A percentile compares a stretch with the other conserved stretches of the same genome.
These are phyloP conservation scores for Tanypteryx hageni DNA, from an alignment of 2,888 invertebrate genomes.

Conservation along the genomic window DNA sequence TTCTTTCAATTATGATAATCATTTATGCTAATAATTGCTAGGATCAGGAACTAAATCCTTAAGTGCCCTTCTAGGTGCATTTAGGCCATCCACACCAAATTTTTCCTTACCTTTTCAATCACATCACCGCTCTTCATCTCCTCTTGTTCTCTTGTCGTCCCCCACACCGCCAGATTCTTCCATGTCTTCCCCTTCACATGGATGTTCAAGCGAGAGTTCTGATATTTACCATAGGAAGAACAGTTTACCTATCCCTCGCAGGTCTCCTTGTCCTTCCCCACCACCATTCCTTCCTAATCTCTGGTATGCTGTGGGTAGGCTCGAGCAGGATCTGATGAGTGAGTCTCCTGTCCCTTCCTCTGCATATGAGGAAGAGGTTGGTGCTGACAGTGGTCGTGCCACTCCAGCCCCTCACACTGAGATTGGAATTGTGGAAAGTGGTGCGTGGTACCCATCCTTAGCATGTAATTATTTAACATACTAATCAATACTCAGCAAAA, in stretches of 20 bases:
- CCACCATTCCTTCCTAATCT: constrained; percentile 78
- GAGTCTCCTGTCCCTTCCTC: constrained; percentile 26
- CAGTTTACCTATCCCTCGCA: background rate
- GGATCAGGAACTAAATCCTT: constrained; percentile 33
- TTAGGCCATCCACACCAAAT: constrained; percentile 57
- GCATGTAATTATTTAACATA: background rate
- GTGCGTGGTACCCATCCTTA: background rate
- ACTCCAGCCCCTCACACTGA: background rate
- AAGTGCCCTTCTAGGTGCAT: constrained; percentile 45
- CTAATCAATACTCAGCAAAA: too few relatives aligned
- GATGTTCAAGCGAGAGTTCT: constrained; percentile 20
- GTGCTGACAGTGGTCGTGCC: background rate
- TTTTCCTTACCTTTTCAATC: constrained; percentile 1
- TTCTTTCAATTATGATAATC: background rate
- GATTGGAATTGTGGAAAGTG: background rate
- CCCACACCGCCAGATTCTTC: constrained; percentile 42
- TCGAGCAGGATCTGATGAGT: constrained; percentile 70
- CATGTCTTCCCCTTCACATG: constrained; percentile 29
- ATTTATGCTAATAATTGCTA: background rate
- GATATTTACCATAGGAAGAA: constrained; percentile 16
- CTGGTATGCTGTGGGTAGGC: constrained; percentile 74
- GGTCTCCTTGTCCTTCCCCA: constrained; percentile 74
- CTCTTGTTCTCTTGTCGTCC: constrained; percentile 23
- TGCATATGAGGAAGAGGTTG: background rate
- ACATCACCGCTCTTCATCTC: constrained; percentile 45